Evolutionary conservation across 2,113 vertebrate species (phyloP).

Genomic region (Sinosuthora webbiana): DNA sequence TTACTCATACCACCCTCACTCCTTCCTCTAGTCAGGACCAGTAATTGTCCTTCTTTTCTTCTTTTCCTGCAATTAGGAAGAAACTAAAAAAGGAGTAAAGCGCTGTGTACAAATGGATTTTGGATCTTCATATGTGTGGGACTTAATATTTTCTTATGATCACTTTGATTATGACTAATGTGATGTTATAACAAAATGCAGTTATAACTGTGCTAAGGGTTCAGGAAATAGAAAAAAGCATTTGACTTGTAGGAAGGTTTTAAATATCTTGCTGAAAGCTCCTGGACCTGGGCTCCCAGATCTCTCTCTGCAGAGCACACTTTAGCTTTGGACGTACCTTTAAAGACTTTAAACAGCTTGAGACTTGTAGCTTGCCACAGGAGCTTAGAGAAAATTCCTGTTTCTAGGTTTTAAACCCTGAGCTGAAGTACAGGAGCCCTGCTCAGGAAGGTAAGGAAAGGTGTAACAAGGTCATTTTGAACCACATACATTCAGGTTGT

Average conservation of each 20-base stretch:
- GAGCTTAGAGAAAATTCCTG: slow-evolving; percentile 68
- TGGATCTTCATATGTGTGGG: not conserved
- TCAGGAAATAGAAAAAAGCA: not conserved
- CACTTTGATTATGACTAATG: not conserved
- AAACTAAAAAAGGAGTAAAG: not conserved
- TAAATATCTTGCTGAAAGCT: slow-evolving; percentile 40
- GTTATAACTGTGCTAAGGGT: not conserved
- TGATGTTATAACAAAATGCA: not conserved
- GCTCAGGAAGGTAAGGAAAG: slow-evolving; percentile 64
- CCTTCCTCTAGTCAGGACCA: not conserved
- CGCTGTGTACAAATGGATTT: not conserved
- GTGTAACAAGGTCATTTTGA: slow-evolving; percentile 73
- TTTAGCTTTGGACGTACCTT: slow-evolving; percentile 68
- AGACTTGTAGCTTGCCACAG: slow-evolving; percentile 64
- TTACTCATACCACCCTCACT: not conserved
- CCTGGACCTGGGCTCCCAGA: slow-evolving; percentile 39
- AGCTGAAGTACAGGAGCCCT: slow-evolving; percentile 65
- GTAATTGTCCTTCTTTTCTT: not conserved
- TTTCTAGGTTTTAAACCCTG: slow-evolving; percentile 71
- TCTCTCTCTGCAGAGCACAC: slow-evolving; percentile 57
- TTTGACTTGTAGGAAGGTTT: not conserved
- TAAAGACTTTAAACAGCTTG: slow-evolving; percentile 78
- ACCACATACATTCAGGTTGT: slow-evolving; percentile 53
- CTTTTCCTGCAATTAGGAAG: not conserved
- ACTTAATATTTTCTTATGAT: not conserved